These are phyloP conservation scores for Enteromius paludinosus DNA, from an alignment of 2,797 vertebrate genomes.

Conservation along the genomic window DNA sequence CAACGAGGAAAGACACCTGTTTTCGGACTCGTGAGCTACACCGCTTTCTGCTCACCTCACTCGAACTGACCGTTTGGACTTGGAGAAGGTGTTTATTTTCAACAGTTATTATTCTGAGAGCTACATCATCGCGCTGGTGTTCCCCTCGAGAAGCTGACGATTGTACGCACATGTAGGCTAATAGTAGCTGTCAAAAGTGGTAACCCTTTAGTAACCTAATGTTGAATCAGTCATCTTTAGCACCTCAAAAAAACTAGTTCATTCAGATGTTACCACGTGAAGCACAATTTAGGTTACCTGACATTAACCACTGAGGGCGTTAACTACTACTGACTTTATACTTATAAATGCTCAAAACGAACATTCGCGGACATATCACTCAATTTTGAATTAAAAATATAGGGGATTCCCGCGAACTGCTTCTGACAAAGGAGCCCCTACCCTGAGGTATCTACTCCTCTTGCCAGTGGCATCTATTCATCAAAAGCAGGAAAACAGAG, in stretches of 20 bases:
- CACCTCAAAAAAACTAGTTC: neutral
- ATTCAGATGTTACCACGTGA: neutral
- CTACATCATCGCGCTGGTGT: slow-evolving; percentile 7
- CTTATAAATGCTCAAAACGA: neutral
- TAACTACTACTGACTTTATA: neutral
- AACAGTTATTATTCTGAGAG: neutral
- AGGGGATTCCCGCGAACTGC: neutral
- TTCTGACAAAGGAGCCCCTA: slow-evolving; percentile 27
- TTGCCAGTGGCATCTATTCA: slow-evolving; percentile 20
- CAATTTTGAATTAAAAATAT: neutral
- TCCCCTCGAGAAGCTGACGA: neutral
- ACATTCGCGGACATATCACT: neutral
- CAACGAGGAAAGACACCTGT: slow-evolving; percentile 12
- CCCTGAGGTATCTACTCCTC: slow-evolving; percentile 15
- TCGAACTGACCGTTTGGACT: slow-evolving; percentile 5
- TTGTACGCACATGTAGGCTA: slow-evolving; percentile 5
- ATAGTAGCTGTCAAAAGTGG: slow-evolving; percentile 1
- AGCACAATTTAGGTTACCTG: neutral
- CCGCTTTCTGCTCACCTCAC: neutral
- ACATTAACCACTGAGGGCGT: neutral
- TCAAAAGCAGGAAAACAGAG: slow-evolving; percentile 18
- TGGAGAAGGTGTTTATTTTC: slow-evolving; percentile 9
- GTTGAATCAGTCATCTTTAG: neutral
- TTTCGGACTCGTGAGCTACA: neutral
- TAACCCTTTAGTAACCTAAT: neutral